Percentiles rank a stretch among this genome's conserved stretches.
phyloP scores from a whole-genome alignment of 64 coral and sea anemone genomes.

The Orbicella faveolata region DNA sequence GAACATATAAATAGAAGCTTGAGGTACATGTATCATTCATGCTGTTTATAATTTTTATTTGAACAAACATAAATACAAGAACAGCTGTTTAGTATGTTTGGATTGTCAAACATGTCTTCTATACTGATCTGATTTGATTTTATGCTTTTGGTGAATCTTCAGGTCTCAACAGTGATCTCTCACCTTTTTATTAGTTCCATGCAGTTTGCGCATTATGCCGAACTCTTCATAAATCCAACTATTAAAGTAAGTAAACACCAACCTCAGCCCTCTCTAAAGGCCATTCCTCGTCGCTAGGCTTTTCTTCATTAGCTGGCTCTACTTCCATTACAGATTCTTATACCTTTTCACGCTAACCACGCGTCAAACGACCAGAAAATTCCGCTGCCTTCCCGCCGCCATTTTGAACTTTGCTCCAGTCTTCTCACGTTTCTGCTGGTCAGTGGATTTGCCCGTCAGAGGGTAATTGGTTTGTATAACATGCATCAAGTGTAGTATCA shows the following conservation, averaged over 20 bases:
- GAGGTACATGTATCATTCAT: too few species aligned
- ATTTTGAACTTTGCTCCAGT: constrained; percentile 2
- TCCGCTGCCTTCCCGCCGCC: not conserved
- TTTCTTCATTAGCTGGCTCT: constrained; percentile 22
- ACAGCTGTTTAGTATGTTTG: too few species aligned
- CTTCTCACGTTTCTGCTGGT: not conserved
- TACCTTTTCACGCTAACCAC: not conserved
- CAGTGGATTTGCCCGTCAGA: not conserved
- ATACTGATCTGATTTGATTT: too few species aligned
- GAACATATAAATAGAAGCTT: too few species aligned
- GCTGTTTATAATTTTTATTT: too few species aligned
- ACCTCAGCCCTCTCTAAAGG: constrained; percentile 39
- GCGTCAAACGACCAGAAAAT: not conserved
- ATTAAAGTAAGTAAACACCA: not conserved
- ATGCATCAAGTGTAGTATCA: not conserved
- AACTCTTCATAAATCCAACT: too few species aligned
- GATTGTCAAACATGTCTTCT: too few species aligned
- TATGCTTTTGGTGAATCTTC: too few species aligned
- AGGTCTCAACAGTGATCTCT: too few species aligned
- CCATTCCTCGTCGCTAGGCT: constrained; percentile 3
- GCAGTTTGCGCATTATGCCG: too few species aligned
- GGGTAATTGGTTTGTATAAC: not conserved
- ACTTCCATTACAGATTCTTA: constrained; percentile 13
- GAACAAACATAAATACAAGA: too few species aligned
- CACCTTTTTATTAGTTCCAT: too few species aligned